phyloP scores from a whole-genome alignment of 2,797 vertebrate genomes.

The Florisuga fusca region DNA sequence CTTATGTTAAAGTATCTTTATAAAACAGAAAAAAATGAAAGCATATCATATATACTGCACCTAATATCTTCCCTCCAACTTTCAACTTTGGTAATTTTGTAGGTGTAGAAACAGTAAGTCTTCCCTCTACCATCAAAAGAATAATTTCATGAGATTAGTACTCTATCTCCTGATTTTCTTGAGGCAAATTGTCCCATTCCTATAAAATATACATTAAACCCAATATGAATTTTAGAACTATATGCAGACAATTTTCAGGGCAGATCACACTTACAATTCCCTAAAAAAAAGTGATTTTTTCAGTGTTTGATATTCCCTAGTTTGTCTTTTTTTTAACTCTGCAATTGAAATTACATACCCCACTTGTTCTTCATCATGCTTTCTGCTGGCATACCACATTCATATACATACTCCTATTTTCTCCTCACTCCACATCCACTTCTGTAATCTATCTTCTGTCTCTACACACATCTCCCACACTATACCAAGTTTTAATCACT shows the following conservation, averaged over 20 bases:
- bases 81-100: background rate
- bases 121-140: background rate
- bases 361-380: background rate
- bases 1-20: background rate
- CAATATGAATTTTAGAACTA: background rate
- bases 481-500: background rate
- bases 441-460: background rate
- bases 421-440: background rate
- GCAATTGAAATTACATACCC: background rate
- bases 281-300: background rate
- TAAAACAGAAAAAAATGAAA: background rate
- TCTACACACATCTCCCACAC: background rate
- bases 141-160: background rate
- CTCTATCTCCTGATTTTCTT: background rate
- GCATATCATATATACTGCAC: background rate
- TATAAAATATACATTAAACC: background rate
- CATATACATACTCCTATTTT: background rate
- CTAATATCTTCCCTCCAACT: background rate
- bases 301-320: background rate
- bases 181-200: background rate
- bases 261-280: background rate
- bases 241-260: background rate
- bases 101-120: background rate
- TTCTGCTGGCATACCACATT: background rate
- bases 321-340: background rate